phyloP scores from a whole-genome alignment of 2,888 invertebrate genomes.

The Machimus atricapillus region DNA sequence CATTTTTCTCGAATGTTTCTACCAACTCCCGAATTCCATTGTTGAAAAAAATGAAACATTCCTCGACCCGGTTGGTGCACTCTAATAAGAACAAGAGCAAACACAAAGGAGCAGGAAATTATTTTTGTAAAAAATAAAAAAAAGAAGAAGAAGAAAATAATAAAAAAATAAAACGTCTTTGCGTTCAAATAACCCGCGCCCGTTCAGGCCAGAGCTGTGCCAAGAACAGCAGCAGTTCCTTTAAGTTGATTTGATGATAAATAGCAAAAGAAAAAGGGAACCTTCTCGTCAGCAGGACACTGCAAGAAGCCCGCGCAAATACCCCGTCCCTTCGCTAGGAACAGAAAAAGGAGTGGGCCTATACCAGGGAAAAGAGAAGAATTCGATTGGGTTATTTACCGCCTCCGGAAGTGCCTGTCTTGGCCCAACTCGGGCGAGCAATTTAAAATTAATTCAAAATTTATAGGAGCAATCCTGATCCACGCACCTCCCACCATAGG shows the following conservation, averaged over 20 bases:
- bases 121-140: background rate
- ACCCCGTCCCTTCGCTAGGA: background rate
- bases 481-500: background rate
- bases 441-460: slow-evolving; percentile 17
- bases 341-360: no score
- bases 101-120: background rate
- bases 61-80: background rate
- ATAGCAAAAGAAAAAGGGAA: background rate
- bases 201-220: background rate
- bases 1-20: background rate
- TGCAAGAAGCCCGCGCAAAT: background rate
- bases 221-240: background rate
- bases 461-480: background rate
- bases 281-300: background rate
- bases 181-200: background rate
- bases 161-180: background rate
- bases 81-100: background rate
- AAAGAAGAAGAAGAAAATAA: no score
- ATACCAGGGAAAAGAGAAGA: background rate
- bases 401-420: background rate
- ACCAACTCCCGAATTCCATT: background rate
- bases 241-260: background rate
- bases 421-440: background rate
- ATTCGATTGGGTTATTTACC: background rate
- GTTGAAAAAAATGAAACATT: background rate